These are phyloP conservation scores for Trachymyrmex cornetzi DNA, from an alignment of 1,140 invertebrate genomes.

Conservation along the genomic window DNA sequence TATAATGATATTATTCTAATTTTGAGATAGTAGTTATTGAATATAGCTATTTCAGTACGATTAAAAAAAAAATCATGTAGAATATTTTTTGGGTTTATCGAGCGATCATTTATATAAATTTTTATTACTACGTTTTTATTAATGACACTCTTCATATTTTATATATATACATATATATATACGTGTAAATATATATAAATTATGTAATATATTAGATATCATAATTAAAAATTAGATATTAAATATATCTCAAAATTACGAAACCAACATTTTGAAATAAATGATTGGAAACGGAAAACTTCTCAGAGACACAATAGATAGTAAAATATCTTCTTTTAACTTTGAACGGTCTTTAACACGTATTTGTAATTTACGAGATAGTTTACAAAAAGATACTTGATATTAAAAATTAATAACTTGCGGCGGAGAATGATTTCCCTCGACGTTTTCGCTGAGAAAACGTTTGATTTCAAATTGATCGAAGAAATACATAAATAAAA, in stretches of 20 bases:
- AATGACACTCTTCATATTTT: background rate
- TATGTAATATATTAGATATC: background rate
- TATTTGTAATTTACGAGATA: background rate
- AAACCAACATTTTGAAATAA: background rate
- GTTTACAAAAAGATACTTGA: constrained; percentile 3
- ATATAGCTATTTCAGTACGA: background rate
- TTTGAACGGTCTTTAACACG: background rate
- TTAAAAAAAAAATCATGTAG: background rate
- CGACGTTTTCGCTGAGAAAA: background rate
- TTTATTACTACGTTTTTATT: background rate
- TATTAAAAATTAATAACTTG: constrained; percentile 19
- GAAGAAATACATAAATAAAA: background rate
- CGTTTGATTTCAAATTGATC: background rate
- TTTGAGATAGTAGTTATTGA: background rate
- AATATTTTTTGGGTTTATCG: background rate
- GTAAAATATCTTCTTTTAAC: constrained; percentile 6
- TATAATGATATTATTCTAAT: background rate
- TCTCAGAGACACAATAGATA: background rate
- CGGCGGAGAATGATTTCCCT: background rate
- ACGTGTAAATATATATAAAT: too few relatives aligned
- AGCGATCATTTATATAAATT: background rate
- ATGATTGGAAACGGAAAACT: background rate
- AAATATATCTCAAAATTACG: background rate
- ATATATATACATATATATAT: too few relatives aligned
- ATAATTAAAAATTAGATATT: constrained; percentile 6